These are phyloP conservation scores for Lerista edwardsae DNA, from an alignment of 2,797 vertebrate species.

Conservation along the genomic window DNA sequence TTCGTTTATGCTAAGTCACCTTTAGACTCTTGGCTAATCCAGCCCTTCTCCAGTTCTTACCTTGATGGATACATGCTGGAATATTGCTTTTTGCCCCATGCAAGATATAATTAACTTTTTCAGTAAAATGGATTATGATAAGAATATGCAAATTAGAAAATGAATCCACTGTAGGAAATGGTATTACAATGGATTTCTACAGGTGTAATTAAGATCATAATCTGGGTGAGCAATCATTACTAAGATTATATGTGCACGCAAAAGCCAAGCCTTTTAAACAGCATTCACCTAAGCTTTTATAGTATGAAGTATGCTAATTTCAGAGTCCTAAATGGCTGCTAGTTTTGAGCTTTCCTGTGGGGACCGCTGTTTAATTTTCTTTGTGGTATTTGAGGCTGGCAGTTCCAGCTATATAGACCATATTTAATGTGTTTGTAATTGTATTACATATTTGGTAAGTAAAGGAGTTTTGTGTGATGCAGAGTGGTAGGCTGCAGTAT, in stretches of 20 bases:
- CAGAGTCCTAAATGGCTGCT: not conserved
- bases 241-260: slow-evolving; percentile 7
- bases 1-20: not conserved
- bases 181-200: slow-evolving; percentile 17
- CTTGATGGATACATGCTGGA: slow-evolving; percentile 38
- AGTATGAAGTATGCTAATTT: not conserved
- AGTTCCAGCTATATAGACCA: not conserved
- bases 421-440: not conserved
- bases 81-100: slow-evolving; percentile 52
- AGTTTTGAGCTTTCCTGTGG: not conserved
- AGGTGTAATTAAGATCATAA: slow-evolving; percentile 29
- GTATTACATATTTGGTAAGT: too few relatives aligned
- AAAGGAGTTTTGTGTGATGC: too few relatives aligned
- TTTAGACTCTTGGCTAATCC: slow-evolving; percentile 19
- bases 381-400: not conserved
- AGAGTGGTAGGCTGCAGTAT: too few relatives aligned
- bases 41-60: not conserved
- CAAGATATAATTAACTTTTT: slow-evolving; percentile 39
- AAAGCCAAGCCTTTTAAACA: slow-evolving; percentile 11
- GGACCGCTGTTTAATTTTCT: not conserved
- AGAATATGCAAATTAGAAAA: slow-evolving; percentile 48
- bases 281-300: not conserved
- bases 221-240: slow-evolving; percentile 37
- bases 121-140: slow-evolving; percentile 20
- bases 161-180: not conserved